Percentiles rank a stretch among this genome's conserved stretches.
Conservation (phyloP, 2,888 invertebrate genomes). For the Pterostichus madidus region DNA sequence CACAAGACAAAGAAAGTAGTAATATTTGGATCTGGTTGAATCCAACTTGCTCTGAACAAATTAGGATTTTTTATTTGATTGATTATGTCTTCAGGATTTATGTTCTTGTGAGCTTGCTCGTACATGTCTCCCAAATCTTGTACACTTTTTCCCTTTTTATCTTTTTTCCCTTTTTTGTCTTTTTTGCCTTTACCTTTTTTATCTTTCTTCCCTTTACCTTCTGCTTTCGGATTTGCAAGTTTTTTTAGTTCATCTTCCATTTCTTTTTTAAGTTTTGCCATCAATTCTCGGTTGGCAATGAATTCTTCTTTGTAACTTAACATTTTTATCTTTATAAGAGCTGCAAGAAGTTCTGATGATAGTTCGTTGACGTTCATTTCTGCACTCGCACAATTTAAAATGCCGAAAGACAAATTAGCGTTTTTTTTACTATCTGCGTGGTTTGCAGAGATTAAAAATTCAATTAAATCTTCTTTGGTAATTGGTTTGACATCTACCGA, state of each 20-base stretch:
- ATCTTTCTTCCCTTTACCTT: neutral
- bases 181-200: neutral
- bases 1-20: constrained; percentile 25
- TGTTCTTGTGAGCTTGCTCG: neutral
- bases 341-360: constrained; percentile 5
- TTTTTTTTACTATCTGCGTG: neutral
- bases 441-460: neutral
- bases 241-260: constrained; percentile 32
- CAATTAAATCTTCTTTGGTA: constrained; percentile 16
- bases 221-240: neutral
- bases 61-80: constrained; percentile 4
- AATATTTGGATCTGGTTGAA: neutral
- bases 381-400: neutral
- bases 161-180: neutral
- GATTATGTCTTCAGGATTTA: constrained; percentile 6
- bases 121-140: constrained; percentile 16
- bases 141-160: constrained; percentile 16
- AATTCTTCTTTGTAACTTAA: constrained; percentile 26
- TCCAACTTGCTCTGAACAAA: neutral
- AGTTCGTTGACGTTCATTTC: neutral
- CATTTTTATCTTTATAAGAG: constrained; percentile 36
- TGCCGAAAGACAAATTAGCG: neutral
- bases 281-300: neutral
- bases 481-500: constrained; percentile 12
- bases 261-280: constrained; percentile 8